Evolutionary conservation across 2,888 invertebrate genomes (phyloP), one percentile per base, ranked within the genome.

Genomic region (Lingula anatina): DNA sequence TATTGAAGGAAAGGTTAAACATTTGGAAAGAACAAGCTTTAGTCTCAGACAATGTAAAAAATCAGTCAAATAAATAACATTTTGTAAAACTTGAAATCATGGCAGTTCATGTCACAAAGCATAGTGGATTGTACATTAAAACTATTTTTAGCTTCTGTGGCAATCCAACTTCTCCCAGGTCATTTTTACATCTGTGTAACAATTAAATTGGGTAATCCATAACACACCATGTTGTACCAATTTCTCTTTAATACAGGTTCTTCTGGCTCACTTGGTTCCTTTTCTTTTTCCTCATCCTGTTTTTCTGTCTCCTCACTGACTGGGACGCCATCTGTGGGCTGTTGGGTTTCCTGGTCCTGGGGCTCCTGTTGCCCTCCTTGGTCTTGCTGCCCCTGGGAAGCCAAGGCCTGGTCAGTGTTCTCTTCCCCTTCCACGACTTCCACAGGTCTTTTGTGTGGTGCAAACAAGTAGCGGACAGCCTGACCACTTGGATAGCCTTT

Each of bases 131-230:
- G n/a, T n/a, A n/a, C n/a, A n/a, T n/a, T n/a, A n/a, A n/a, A n/a
- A n/a, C n/a, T n/a, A n/a, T n/a, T n/a, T n/a, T n/a, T n/a, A n/a
- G n/a, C n/a, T n/a, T n/a, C n/a, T n/a, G n/a, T n/a, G n/a, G n/a
- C n/a, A n/a, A n/a, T n/a, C n/a, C n/a, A n/a, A n/a, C n/a, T n/a
- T n/a, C n/a, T n/a, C n/a, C n/a, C n/a, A n/a, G n/a, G n/a, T 31
- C 31, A 12, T 31, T 15, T 31, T 43, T 35, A 59, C 2, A 64
- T 36, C 51, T 72, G 72, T 5, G 71, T 65, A 15, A 75, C 64
- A 18, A 75, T 55, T 9, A 74, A 43, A 50, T 72, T 74, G 5
- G 76, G 76, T 42, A 74, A 60, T n/a, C 76, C 76, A 54, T 75
- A 75, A 45, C 73, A 71, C 18, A 75, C 72, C 60, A 70, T 65